Evolutionary conservation across 2,113 vertebrate genomes (phyloP).

Genomic region (Tursiops truncatus): DNA sequence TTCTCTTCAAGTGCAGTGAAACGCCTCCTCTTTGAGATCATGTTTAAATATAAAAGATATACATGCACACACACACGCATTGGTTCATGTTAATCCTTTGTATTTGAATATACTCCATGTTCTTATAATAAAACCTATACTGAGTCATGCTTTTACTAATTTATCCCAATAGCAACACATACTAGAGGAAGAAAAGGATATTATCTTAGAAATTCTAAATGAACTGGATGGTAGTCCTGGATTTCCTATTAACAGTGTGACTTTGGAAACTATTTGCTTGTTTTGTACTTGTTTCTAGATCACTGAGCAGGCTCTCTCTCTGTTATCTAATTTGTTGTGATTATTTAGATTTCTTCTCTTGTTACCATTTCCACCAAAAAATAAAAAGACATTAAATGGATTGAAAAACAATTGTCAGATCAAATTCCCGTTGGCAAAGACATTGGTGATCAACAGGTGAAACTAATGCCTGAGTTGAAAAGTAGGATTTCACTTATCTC

Average conservation of each 20-base stretch:
- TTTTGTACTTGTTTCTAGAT: background rate
- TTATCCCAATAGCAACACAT: background rate
- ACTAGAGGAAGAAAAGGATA: background rate
- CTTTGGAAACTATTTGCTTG: background rate
- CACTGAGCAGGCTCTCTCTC: background rate
- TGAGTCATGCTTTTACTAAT: background rate
- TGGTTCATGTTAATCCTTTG: background rate
- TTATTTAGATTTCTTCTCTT: conserved; percentile 15
- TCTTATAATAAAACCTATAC: background rate
- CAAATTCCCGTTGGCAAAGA: background rate
- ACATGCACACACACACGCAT: background rate
- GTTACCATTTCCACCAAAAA: background rate
- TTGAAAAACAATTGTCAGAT: background rate
- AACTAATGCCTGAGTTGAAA: background rate
- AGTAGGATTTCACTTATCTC: conserved; percentile 18
- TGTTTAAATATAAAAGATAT: background rate
- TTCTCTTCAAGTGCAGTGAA: conserved; percentile 38
- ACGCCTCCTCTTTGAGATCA: background rate
- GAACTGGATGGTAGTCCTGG: background rate
- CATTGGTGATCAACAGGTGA: background rate
- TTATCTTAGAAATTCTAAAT: background rate
- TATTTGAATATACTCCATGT: background rate
- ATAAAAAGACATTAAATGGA: background rate
- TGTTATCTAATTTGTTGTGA: background rate
- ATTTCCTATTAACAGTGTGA: background rate